Evolutionary conservation across 1,140 invertebrate species (phyloP), one percentile per base, ranked within the genome.

Genomic region (Saxidomus purpurata): DNA sequence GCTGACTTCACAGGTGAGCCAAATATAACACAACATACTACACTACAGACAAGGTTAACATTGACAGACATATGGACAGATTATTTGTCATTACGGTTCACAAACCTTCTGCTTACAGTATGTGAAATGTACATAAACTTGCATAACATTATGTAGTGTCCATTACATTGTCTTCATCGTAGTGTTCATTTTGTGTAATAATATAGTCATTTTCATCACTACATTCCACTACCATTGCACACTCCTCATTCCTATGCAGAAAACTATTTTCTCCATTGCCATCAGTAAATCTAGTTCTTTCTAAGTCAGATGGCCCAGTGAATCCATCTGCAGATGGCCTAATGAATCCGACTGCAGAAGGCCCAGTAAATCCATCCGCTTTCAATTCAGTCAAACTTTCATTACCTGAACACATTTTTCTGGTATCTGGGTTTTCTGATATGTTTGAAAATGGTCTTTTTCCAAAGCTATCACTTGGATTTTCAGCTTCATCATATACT

Each of bases 351-450:
- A 11, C 52, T 22, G 19, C 52, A 47, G 8, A 9, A 47, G 52
- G 3, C 19, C 22, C 52, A 55, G 52, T n/a, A 55, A 8, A 55
- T 19, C 3, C 19, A n/a, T 55, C 52, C 22, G 19, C 52, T 55
- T 55, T 55, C 2, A 13, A 8, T 55, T 3, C 15, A n/a, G 22
- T 8, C 4, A 55, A 47, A 17, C 43, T 47, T 9, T 47, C 52
- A 31, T 31, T 25, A 31, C n/a, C n/a, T 13, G 61, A 67, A 67
- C 61, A 67, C 61, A 67, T 67, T 17, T 61, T 22, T 6, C 19
- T 31, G 61, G 61, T 67, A 67, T 67, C 28, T 6, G 8, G n/a
- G n/a, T 67, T 67, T 67, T 67, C 61, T 67, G 61, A 67, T 31
- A 36, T 67, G 25, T 28, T 67, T 67, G 31, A 31, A 67, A 13